Evolutionary conservation across 2,888 invertebrate species (phyloP).

Genomic region (Chelonus formosanus): DNA sequence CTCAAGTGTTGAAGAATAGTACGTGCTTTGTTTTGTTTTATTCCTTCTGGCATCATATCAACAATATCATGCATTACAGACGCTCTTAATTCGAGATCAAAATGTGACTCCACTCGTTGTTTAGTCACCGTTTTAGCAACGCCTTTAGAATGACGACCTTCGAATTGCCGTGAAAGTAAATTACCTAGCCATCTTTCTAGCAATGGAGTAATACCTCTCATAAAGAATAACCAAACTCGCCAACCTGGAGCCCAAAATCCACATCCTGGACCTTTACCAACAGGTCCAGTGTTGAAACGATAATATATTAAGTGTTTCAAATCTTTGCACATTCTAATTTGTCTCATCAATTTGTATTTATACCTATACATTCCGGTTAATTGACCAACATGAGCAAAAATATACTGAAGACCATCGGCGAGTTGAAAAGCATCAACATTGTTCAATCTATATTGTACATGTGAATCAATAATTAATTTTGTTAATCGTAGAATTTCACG

Average conservation of each 20-base stretch:
- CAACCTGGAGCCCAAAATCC: slow-evolving; percentile 99
- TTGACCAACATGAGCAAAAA: slow-evolving; percentile 99
- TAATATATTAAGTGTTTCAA: slow-evolving; percentile 99
- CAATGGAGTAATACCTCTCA: slow-evolving; percentile 98
- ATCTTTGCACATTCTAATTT: slow-evolving; percentile 99
- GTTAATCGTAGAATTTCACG: slow-evolving; percentile 98
- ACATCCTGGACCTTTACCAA: slow-evolving; percentile 98
- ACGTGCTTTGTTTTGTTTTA: slow-evolving; percentile 99
- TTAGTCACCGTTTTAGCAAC: slow-evolving; percentile 99
- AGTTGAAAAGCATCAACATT: slow-evolving; percentile 99
- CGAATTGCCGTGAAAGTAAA: slow-evolving; percentile 96
- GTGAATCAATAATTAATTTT: slow-evolving; percentile 98
- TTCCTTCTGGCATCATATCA: slow-evolving; percentile 99
- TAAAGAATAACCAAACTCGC: slow-evolving; percentile 99
- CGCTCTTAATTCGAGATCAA: slow-evolving; percentile 96
- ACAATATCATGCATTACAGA: slow-evolving; percentile 98
- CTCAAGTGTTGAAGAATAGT: slow-evolving; percentile 98
- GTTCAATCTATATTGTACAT: slow-evolving; percentile 98
- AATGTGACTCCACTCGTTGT: slow-evolving; percentile 99
- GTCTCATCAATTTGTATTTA: slow-evolving; percentile 98
- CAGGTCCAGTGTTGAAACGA: slow-evolving; percentile 97
- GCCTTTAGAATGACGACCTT: slow-evolving; percentile 98
- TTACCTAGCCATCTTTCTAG: slow-evolving; percentile 99
- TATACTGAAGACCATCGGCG: slow-evolving; percentile 97
- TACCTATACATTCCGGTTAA: slow-evolving; percentile 99